Base-by-base conservation (phyloP, 2,113 vertebrate species). In the Cyanoliseus patagonus region DNA sequence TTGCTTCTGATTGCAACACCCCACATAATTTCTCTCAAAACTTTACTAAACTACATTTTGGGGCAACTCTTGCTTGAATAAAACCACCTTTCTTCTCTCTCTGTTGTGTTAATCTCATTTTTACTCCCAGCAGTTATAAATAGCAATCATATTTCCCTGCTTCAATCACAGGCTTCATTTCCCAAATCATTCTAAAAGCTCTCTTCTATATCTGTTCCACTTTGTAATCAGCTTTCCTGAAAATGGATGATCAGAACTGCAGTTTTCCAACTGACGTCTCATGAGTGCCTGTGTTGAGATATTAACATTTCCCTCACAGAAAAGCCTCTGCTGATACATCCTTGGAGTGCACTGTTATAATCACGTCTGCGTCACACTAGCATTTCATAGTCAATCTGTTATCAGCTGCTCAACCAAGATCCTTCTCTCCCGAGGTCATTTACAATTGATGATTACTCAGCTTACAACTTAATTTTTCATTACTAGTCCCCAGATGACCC, bases 381-480 rank as follows among this genome's bases (percentile, higher is more conserved):
- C 73, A 15, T 55, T 82, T 72, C 92, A 83, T 3, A 86, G 16
- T 27, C 91, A 75, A 59, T 86, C 86, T 86, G 73, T 70, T 42
- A 72, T 33, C 88, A 92, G 30, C 83, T 81, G 33, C 91, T 92
- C 83, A 86, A 1, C 73, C 15, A 16, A 47, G 46, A 92, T 51
- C 72, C 74, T 78, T 68, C 86, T 78, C 66, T 94, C 77, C 92
- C 57, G 86, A 8, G 0, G 39, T 96, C 94, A 86, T 94, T 89
- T 92, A 83, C 88, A 86, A 87, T 28, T 75, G 92, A 84, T 92
- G 77, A 96, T 91, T 92, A 72, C 69, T 86, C 80, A 88, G 77
- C 93, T 95, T 95, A 92, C 94, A 95, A 96, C 69, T 95, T 96
- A 46, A 94, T 95, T 95, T 93, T 93, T 92, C 41, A 49, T 88